Percentiles rank a stretch among this genome's conserved stretches.
Evolutionary conservation across 2,888 invertebrate genomes (phyloP).

Genomic region (Drosophila affinis): DNA sequence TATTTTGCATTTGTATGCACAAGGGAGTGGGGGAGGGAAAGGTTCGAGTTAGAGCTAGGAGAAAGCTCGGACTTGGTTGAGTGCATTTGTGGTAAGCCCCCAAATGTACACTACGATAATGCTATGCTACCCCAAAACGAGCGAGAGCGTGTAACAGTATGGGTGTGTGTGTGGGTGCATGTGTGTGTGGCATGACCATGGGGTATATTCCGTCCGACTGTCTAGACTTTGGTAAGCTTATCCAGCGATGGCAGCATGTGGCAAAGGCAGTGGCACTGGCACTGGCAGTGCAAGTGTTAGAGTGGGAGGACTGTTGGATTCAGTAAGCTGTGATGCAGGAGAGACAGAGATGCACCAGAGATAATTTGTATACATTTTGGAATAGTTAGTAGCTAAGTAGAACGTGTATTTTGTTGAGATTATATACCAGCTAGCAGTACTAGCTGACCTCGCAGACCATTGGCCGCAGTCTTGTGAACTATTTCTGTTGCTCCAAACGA

Average conservation of each 20-base stretch:
- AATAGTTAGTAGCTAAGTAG: neutral
- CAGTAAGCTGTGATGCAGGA: neutral
- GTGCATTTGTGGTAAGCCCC: conserved; percentile 72
- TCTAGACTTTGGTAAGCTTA: conserved; percentile 63
- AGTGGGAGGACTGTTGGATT: neutral
- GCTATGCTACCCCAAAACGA: conserved; percentile 50
- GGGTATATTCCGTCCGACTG: conserved; percentile 40
- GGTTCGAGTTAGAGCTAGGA: conserved; percentile 33
- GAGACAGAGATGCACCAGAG: neutral
- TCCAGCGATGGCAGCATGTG: conserved; percentile 12
- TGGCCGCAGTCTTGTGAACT: no score
- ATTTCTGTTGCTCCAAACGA: no score
- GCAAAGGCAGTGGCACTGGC: no score
- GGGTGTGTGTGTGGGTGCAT: conserved; percentile 16
- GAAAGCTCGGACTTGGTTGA: conserved; percentile 51
- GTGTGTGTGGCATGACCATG: conserved; percentile 40
- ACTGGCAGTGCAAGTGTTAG: no score
- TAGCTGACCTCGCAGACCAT: no score
- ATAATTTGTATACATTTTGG: neutral
- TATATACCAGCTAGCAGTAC: no score
- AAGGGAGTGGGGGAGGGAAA: conserved; percentile 15
- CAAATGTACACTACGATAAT: conserved; percentile 72
- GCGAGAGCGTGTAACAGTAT: conserved; percentile 9
- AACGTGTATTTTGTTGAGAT: neutral
- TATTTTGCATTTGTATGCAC: conserved; percentile 62